A percentile compares a stretch with the other conserved stretches of the same genome.
These are phyloP conservation scores for Sminthurides bifidus DNA, from an alignment of 1,140 invertebrate genomes.

Conservation along the genomic window DNA sequence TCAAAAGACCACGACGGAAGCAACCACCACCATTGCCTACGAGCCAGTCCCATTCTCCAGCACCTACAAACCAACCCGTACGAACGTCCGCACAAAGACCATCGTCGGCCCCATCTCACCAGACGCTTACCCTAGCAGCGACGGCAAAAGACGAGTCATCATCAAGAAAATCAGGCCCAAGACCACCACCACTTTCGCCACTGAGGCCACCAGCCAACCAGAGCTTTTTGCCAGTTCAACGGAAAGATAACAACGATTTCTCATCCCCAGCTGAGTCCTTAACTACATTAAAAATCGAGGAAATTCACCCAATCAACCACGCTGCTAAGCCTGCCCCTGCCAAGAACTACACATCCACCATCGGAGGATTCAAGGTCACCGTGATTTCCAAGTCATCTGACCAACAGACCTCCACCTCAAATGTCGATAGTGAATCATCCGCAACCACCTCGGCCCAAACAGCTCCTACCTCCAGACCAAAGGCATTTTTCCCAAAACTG, in stretches of 20 bases:
- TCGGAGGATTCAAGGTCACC: constrained; percentile 8
- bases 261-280: background rate
- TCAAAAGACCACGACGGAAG: constrained; percentile 3
- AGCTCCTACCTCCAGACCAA: background rate
- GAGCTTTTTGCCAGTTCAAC: background rate
- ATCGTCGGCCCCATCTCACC: background rate
- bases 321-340: background rate
- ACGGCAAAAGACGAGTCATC: background rate
- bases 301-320: background rate
- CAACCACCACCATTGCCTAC: background rate
- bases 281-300: background rate
- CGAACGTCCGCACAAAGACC: background rate
- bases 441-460: no score
- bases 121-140: background rate
- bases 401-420: constrained; percentile 1
- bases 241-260: background rate
- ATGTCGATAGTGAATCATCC: background rate
- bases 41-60: background rate
- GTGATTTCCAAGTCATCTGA: constrained; percentile 1
- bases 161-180: constrained; percentile 1
- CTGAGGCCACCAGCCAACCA: background rate
- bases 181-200: background rate
- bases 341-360: background rate
- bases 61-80: background rate
- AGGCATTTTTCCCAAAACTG: constrained; percentile 1